Base-by-base conservation (phyloP, 2,888 invertebrate species). In the Pandemis cinnamomeana region DNA sequence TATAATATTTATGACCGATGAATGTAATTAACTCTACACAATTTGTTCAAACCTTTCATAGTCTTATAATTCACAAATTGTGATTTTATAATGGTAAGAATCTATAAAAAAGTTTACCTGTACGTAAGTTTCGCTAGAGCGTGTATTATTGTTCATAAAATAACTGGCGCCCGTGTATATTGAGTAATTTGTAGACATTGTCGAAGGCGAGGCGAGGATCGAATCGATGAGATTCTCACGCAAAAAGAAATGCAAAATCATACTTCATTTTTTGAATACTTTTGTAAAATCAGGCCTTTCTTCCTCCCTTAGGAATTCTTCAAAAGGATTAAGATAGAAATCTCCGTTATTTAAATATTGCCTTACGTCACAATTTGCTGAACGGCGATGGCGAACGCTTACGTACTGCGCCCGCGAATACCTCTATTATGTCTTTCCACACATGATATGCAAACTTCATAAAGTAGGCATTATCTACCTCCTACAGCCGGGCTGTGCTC, bases 381-480 rank as follows among this genome's bases (percentile, higher is more conserved):
- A 66, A 41, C 51, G 7, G 4, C 41, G 66, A n/a, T 15, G 15
- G 5, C 5, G 36, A 53, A 53, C 11, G 41, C 66, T 66, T 27
- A 58, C 5, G 7, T 42, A 11, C 58, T 27, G 20, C 48, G 48
- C 27, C n/a, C n/a, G 15, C 41, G 10, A 53, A 66, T 66, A 66
- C 41, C 1, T 36, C 5, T 51, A 66, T 53, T 66, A 66, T 53
- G 15, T 61, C 60, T n/a, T 69, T 41, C 60, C 36, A n/a, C 36
- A 61, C 41, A 61, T 44, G 51, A 44, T 42, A 61, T 13, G 58
- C 69, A 51, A 46, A 60, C 64, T 73, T 60, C 64, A 53, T 70
- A 60, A 60, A 70, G 58, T 58, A 66, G 60, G 27, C 64, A 73
- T 66, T 70, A 73, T 73, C 73, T 73, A 7, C 58, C 42, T 73